Percentiles rank a stretch among this genome's conserved stretches.
Conservation (phyloP, 2,113 vertebrate genomes). For the Corythornis vintsioides region DNA sequence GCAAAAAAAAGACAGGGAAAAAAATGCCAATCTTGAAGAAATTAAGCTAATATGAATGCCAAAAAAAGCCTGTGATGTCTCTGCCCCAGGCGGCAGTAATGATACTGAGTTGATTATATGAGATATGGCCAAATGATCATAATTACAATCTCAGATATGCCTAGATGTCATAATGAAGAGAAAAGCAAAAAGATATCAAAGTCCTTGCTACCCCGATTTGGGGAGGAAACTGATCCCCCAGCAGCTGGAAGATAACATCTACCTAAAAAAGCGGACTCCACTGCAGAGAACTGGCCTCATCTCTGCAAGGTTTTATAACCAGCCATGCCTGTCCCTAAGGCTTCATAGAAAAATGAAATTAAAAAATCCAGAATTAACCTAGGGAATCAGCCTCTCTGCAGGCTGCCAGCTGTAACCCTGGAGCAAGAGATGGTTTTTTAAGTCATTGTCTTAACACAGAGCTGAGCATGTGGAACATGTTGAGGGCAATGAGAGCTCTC, state of each 20-base stretch:
- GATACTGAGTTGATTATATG: neutral
- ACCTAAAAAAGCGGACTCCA: neutral
- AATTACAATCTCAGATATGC: constrained; percentile 16
- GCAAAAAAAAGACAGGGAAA: neutral
- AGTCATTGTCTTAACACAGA: neutral
- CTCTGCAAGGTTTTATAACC: neutral
- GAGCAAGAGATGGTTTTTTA: neutral
- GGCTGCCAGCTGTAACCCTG: constrained; percentile 4
- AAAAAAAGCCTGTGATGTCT: neutral
- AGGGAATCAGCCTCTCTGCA: neutral
- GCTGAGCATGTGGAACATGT: neutral
- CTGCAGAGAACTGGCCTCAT: neutral
- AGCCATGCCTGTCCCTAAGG: neutral
- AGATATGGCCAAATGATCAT: constrained; percentile 27
- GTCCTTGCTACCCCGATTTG: neutral
- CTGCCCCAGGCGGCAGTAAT: neutral
- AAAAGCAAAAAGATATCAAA: constrained; percentile 4
- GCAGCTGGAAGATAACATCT: neutral
- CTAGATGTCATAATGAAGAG: neutral
- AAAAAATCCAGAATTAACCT: neutral
- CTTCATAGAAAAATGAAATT: constrained; percentile 9
- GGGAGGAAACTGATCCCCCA: neutral
- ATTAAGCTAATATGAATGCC: neutral
- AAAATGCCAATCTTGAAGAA: neutral
- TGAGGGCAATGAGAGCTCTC: neutral